Evolutionary conservation across 2,888 invertebrate genomes (phyloP).

Genomic region (Amphipyra berbera): DNA sequence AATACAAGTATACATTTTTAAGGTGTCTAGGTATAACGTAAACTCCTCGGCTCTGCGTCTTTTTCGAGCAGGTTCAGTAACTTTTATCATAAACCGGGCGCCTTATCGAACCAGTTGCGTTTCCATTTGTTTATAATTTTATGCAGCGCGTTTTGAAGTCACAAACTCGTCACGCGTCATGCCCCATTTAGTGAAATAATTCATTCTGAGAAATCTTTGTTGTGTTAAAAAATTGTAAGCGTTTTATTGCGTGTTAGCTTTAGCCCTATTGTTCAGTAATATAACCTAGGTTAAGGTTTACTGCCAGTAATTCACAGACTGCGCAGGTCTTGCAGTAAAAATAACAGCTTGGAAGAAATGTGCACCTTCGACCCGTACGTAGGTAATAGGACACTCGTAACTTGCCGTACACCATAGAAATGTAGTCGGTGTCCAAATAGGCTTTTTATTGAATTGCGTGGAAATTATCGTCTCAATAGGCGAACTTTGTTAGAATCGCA

Average conservation of each 20-base stretch:
- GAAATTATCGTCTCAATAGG: slow-evolving; percentile 20
- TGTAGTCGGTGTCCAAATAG: slow-evolving; percentile 45
- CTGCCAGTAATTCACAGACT: slow-evolving; percentile 66
- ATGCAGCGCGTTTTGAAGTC: neutral
- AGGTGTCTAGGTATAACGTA: too few relatives aligned
- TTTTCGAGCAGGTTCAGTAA: too few relatives aligned
- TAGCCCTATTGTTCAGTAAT: slow-evolving; percentile 61
- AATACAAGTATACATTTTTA: too few relatives aligned
- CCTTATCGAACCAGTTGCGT: too few relatives aligned
- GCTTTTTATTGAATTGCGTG: slow-evolving; percentile 34
- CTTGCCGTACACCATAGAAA: slow-evolving; percentile 58
- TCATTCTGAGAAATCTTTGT: slow-evolving; percentile 4
- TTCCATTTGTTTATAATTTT: too few relatives aligned
- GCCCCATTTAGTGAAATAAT: slow-evolving; percentile 13
- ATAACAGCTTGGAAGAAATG: slow-evolving; percentile 57
- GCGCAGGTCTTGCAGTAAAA: slow-evolving; percentile 74
- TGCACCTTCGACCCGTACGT: slow-evolving; percentile 54
- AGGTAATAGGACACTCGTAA: slow-evolving; percentile 60
- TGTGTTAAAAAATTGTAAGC: slow-evolving; percentile 61
- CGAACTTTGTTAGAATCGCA: slow-evolving; percentile 19
- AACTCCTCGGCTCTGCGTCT: too few relatives aligned
- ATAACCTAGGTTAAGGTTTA: slow-evolving; percentile 36
- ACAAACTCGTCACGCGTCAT: too few relatives aligned
- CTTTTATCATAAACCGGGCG: too few relatives aligned
- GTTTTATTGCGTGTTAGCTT: slow-evolving; percentile 63